Conservation (phyloP, 2,113 vertebrate genomes). For the Neogale vison region DNA sequence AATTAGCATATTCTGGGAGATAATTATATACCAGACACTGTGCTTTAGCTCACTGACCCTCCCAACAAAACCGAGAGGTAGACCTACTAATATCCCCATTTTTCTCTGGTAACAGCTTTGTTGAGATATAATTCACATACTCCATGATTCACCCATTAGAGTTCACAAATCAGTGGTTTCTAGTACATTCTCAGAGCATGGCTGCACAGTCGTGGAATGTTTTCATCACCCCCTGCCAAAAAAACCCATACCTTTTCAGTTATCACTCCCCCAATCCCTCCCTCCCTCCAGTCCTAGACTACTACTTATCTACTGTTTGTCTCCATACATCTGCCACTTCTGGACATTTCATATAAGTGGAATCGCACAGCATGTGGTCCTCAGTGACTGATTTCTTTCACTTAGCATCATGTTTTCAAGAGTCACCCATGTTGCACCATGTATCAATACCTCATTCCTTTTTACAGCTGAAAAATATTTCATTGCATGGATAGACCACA, state of each 20-base stretch:
- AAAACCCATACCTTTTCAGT: background rate
- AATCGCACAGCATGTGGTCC: background rate
- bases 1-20: background rate
- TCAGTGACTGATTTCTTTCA: background rate
- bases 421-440: background rate
- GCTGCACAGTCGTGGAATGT: background rate
- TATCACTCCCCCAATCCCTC: background rate
- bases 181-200: background rate
- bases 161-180: background rate
- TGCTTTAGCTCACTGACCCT: slow-evolving; percentile 34
- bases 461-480: background rate
- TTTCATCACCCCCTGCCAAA: background rate
- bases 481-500: background rate
- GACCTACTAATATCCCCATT: background rate
- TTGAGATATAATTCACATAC: background rate
- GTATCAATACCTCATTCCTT: background rate
- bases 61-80: background rate
- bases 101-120: slow-evolving; percentile 27
- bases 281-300: background rate
- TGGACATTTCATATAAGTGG: background rate
- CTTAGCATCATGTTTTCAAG: background rate
- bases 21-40: background rate
- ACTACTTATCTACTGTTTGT: background rate
- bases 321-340: background rate
- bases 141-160: background rate